These are phyloP conservation scores for Brachypodius melanocephalos DNA, from an alignment of 2,113 vertebrate genomes.

Conservation along the genomic window DNA sequence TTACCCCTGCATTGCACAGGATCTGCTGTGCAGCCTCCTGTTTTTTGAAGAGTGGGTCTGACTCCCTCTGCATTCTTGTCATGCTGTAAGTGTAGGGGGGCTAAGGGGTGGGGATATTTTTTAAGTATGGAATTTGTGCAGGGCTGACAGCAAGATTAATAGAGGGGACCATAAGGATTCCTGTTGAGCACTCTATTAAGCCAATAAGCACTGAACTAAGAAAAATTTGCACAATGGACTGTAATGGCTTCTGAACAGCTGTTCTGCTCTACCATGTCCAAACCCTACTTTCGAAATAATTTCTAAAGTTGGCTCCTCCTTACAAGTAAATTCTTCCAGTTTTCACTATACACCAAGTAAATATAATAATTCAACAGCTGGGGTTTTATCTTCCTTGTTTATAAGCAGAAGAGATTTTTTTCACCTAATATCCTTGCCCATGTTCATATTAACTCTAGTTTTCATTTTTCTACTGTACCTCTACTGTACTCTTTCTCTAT, in stretches of 20 bases:
- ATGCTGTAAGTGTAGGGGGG: not conserved
- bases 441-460: not conserved
- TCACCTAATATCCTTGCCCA: not conserved
- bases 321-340: not conserved
- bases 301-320: not conserved
- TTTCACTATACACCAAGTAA: not conserved
- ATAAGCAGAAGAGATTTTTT: not conserved
- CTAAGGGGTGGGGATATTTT: not conserved
- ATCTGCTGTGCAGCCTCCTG: not conserved
- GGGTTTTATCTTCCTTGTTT: not conserved
- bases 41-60: not conserved
- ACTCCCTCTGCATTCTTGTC: constrained; percentile 17
- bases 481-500: not conserved
- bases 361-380: not conserved
- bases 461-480: not conserved
- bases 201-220: constrained; percentile 45
- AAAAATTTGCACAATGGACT: constrained; percentile 17
- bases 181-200: constrained; percentile 45
- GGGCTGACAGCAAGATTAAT: constrained; percentile 53
- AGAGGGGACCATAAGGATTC: not conserved
- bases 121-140: constrained; percentile 25
- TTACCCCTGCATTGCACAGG: not conserved
- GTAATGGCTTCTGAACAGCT: constrained; percentile 40
- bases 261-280: not conserved
- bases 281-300: not conserved